Evolutionary conservation across 2,888 invertebrate genomes (phyloP).

Genomic region (Drosophila robusta): DNA sequence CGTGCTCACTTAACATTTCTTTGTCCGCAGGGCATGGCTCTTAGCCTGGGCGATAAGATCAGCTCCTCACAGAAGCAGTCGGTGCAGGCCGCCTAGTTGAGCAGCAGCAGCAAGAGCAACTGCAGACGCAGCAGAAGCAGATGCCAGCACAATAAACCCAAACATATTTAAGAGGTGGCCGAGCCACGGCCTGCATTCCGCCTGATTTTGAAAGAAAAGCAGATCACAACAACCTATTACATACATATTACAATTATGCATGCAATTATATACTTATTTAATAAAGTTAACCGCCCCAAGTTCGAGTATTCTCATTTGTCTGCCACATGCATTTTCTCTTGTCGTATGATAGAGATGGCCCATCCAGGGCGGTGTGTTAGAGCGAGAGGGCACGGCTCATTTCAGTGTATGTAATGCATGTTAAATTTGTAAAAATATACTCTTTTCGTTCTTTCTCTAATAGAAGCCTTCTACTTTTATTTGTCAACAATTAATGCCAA

Average conservation of each 20-base stretch:
- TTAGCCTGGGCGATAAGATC: slow-evolving; percentile 99
- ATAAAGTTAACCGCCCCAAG: slow-evolving; percentile 49
- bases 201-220: slow-evolving; percentile 45
- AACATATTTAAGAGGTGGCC: slow-evolving; percentile 38
- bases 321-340: too few relatives aligned
- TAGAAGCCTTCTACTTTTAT: too few relatives aligned
- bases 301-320: background rate
- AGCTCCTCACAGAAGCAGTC: slow-evolving; percentile 94
- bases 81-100: slow-evolving; percentile 82
- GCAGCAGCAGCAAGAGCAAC: slow-evolving; percentile 1
- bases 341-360: slow-evolving; percentile 1
- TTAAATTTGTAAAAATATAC: too few relatives aligned
- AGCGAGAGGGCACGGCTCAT: slow-evolving; percentile 7
- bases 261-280: slow-evolving; percentile 49
- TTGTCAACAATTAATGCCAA: too few relatives aligned
- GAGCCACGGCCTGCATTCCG: slow-evolving; percentile 51
- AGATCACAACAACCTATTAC: slow-evolving; percentile 45
- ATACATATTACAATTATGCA: slow-evolving; percentile 34
- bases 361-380: background rate
- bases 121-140: slow-evolving; percentile 5
- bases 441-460: too few relatives aligned
- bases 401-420: background rate
- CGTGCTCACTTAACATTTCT: background rate
- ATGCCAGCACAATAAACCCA: slow-evolving; percentile 35
- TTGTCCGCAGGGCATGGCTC: slow-evolving; percentile 95